These are phyloP conservation scores for Latrodectus hesperus DNA, from an alignment of 2,888 invertebrate genomes.

Conservation along the genomic window DNA sequence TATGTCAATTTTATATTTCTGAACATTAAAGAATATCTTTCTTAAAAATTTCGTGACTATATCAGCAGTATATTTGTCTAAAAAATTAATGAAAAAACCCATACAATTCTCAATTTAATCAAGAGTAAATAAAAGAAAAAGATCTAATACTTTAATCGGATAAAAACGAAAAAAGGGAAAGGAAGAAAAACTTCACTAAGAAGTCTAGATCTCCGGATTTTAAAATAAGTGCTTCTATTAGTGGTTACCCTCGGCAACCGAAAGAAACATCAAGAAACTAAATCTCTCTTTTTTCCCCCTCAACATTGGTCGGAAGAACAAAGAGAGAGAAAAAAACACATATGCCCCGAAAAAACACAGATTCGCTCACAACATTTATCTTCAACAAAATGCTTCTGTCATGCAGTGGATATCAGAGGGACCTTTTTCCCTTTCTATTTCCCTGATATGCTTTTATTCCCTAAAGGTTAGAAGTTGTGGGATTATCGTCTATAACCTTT, in stretches of 20 bases:
- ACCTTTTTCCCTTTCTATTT: conserved; percentile 25
- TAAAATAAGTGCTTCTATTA: not conserved
- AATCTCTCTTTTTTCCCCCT: not conserved
- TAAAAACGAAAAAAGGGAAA: too few relatives aligned
- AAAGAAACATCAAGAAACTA: not conserved
- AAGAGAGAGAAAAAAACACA: not conserved
- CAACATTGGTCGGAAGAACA: not conserved
- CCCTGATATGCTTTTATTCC: conserved; percentile 25
- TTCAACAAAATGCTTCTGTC: conserved; percentile 28
- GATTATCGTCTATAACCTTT: conserved; percentile 4
- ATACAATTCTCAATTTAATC: too few relatives aligned
- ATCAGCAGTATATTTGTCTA: too few relatives aligned
- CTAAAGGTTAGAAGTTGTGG: conserved; percentile 26
- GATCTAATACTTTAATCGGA: too few relatives aligned
- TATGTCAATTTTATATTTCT: too few relatives aligned
- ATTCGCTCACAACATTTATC: conserved; percentile 20
- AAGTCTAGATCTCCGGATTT: not conserved
- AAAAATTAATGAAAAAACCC: too few relatives aligned
- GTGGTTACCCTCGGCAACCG: not conserved
- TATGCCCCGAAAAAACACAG: not conserved
- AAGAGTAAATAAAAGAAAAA: too few relatives aligned
- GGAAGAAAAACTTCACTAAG: not conserved
- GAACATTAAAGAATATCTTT: too few relatives aligned
- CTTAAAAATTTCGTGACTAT: too few relatives aligned
- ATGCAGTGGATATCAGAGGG: conserved; percentile 9